Evolutionary conservation across 2,888 invertebrate species (phyloP), one percentile per base, ranked within the genome.

Genomic region (Pasiphila rectangulata): DNA sequence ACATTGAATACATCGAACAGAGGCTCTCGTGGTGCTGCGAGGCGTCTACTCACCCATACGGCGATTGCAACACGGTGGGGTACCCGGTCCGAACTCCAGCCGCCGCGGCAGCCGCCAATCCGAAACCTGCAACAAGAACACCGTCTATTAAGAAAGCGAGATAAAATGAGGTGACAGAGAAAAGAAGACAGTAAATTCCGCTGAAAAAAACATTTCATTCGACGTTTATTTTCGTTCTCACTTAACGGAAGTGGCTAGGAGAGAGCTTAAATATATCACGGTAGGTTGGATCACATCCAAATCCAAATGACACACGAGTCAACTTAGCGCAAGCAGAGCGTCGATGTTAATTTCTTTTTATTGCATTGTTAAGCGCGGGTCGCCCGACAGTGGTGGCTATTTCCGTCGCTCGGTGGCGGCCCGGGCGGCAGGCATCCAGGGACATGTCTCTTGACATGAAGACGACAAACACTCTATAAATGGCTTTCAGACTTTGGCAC

Each of bases 41-140:
- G 53, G 49, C 49, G 51, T 16, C 9, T 56, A 94, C 95, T 95
- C 89, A 96, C 96, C 95, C 95, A 75, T 95, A 96, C 77, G 94
- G 95, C 59, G 95, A 91, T 50, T 93, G 95, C 67, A 96, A 88
- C 56, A 95, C 92, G 36, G 93, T 90, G 43, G 93, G 95, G 76
- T 95, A 95, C 57, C 95, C 94, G 12, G 95, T 90, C 59, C 95
- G 91, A 53, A 95, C 93, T 56, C 94, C 94, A 40, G 92, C 90
- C 57, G 94, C 93, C 27, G 87, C 85, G 29, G 85, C 87, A 29
- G 87, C 86, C 6, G 87, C 85, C 54, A 87, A 56, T 3, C 86
- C 83, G 55, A 87, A 87, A 47, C 86, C 86, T 86, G 83, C 41
- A 84, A 83, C 78, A 75, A 81, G 76, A 54, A 54, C 45, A 54